Conservation (phyloP, 2,113 vertebrate genomes). For the Limnothrissa miodon region DNA sequence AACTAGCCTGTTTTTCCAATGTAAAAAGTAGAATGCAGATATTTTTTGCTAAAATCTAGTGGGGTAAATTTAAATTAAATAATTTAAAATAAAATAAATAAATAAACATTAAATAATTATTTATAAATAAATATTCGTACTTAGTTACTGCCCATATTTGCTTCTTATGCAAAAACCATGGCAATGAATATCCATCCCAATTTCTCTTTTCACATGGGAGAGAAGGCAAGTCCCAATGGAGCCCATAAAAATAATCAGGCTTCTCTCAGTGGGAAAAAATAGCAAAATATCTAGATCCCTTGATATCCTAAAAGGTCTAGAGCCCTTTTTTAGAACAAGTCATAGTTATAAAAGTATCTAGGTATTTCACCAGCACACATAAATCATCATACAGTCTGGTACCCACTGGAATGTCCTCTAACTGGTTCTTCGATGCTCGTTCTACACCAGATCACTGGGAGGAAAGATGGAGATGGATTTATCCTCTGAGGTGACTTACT, state of each 20-base stretch:
- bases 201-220: too few species aligned
- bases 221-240: too few species aligned
- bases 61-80: too few species aligned
- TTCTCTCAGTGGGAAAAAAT: not conserved
- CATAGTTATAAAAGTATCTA: not conserved
- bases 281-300: not conserved
- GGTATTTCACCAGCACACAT: not conserved
- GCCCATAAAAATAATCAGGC: not conserved
- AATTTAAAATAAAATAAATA: too few species aligned
- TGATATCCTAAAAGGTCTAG: not conserved
- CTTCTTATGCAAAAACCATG: too few species aligned
- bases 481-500: slow-evolving; percentile 70
- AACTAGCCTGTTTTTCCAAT: too few species aligned
- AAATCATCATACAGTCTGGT: not conserved
- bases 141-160: too few species aligned
- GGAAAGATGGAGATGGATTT: not conserved
- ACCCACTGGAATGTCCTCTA: not conserved
- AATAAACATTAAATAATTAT: too few species aligned
- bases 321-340: slow-evolving; percentile 72
- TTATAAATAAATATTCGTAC: too few species aligned
- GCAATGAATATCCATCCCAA: too few species aligned
- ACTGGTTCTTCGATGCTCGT: not conserved
- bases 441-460: not conserved
- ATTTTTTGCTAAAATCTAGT: too few species aligned
- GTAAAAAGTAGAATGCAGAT: too few species aligned